Base-by-base conservation (phyloP, 2,113 vertebrate species). In the Neomonachus schauinslandi region DNA sequence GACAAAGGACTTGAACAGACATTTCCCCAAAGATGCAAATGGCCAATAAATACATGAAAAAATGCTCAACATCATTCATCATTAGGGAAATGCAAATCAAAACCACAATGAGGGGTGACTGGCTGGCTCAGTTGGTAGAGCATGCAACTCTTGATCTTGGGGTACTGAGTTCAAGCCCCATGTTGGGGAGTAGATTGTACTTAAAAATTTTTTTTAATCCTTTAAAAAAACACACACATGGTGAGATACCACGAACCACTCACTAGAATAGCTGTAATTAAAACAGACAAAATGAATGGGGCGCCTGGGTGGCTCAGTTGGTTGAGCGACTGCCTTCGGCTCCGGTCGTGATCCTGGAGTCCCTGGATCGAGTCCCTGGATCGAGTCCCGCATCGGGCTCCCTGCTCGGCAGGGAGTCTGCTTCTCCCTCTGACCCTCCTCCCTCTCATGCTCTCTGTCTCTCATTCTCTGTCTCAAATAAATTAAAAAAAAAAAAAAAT, bases 201-300 rank as follows among this genome's bases (percentile, higher is more conserved):
- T n/a, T n/a, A 67, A 67, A 67, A 16, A 0, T 18, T n/a, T 18
- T 33, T 67, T 67, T 1, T 19, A 74, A 42, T 74, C 71, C 71
- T 24, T 74, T 74, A 74, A 24, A 19, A 63, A 4, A 72, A 74
- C 6, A 74, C 22, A 39, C 21, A 39, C 46, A 89, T 31, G 49
- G 46, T 81, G 49, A 96, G 63, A 82, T 76, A 81, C 16, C 63
- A 92, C 2, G 49, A 82, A 57, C 74, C 72, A 89, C 36, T 28
- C 72, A 94, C 24, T 28, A 80, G n/a, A 39, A 94, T 55, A 21
- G 39, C n/a, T 87, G 4, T 80, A 97, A 95, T 51, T 91, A 87
- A 83, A 91, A 83, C 19, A 89, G 88, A 79, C 15, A 59, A 92
- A 84, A 83, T 22, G n/a, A 76, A 95, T n/a, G n/a, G n/a, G n/a